These are phyloP conservation scores for Andrena chrysosceles DNA, from an alignment of 2,888 invertebrate genomes.

Conservation along the genomic window DNA sequence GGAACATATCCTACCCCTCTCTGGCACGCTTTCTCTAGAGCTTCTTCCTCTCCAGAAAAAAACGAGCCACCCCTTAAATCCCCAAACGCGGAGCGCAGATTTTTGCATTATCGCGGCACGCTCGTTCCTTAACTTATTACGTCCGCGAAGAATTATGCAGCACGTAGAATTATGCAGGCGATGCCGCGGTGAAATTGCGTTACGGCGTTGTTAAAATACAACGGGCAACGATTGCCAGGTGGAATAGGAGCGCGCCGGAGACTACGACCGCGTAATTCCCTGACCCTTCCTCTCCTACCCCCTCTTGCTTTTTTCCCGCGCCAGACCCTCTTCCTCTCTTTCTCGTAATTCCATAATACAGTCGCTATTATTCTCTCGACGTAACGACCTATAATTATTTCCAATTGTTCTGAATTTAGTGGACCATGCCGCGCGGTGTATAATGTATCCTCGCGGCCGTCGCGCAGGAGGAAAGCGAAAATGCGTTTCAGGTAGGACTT, in stretches of 20 bases:
- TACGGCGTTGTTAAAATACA: slow-evolving; percentile 22
- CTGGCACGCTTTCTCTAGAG: neutral
- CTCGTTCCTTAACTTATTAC: neutral
- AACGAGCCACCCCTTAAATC: neutral
- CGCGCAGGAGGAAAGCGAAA: slow-evolving; percentile 40
- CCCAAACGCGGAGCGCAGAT: neutral
- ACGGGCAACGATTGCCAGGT: slow-evolving; percentile 19
- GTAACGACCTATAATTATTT: slow-evolving; percentile 59
- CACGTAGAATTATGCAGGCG: slow-evolving; percentile 5
- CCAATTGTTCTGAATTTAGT: slow-evolving; percentile 59
- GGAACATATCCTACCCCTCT: neutral
- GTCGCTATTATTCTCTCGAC: slow-evolving; percentile 53
- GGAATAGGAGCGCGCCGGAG: neutral
- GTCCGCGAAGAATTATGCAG: slow-evolving; percentile 3
- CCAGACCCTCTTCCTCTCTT: neutral
- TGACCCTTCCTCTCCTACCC: neutral
- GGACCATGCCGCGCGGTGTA: slow-evolving; percentile 13
- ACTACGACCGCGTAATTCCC: slow-evolving; percentile 26
- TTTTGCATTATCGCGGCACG: slow-evolving; percentile 1
- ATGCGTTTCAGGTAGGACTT: slow-evolving; percentile 49
- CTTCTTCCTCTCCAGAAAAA: neutral
- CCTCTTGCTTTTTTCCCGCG: neutral
- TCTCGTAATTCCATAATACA: slow-evolving; percentile 17
- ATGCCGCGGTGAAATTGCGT: slow-evolving; percentile 26
- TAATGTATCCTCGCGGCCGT: slow-evolving; percentile 25